phyloP scores from a whole-genome alignment of 1,140 invertebrate species.

The Drosophila jambulina region DNA sequence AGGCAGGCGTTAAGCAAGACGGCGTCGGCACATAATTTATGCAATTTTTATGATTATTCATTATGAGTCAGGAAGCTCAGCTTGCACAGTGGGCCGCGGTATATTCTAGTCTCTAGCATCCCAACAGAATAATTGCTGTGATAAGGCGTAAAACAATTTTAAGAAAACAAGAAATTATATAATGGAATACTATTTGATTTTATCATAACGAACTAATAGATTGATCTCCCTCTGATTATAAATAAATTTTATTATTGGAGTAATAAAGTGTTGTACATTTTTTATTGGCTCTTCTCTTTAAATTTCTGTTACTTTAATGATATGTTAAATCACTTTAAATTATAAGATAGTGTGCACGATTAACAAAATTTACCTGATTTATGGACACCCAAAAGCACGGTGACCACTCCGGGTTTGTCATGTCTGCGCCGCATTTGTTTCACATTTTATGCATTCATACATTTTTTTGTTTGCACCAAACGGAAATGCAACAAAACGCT shows the following conservation, averaged over 20 bases:
- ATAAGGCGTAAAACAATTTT: neutral
- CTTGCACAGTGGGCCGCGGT: conserved; percentile 40
- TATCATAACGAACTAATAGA: too few relatives aligned
- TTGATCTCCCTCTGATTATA: too few relatives aligned
- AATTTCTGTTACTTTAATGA: too few relatives aligned
- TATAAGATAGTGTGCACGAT: too few relatives aligned
- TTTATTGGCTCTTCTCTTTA: too few relatives aligned
- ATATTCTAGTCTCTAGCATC: neutral
- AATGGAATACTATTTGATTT: too few relatives aligned
- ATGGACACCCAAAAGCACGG: conserved; percentile 35
- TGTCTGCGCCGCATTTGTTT: conserved; percentile 69
- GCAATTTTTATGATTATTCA: conserved; percentile 83
- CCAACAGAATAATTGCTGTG: neutral
- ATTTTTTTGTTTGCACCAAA: conserved; percentile 25
- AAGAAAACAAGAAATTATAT: too few relatives aligned
- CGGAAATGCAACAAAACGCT: conserved; percentile 71
- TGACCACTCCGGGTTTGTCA: conserved; percentile 42
- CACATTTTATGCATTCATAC: conserved; percentile 72
- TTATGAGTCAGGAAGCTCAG: conserved; percentile 62
- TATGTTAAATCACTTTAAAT: too few relatives aligned
- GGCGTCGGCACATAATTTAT: conserved; percentile 81
- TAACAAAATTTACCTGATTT: neutral
- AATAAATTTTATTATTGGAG: too few relatives aligned
- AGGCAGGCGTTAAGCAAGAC: conserved; percentile 80
- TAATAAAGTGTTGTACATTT: too few relatives aligned